A percentile compares a stretch with the other conserved stretches of the same genome.
phyloP scores from a whole-genome alignment of 2,888 invertebrate genomes.

The Hirudinaria manillensis region DNA sequence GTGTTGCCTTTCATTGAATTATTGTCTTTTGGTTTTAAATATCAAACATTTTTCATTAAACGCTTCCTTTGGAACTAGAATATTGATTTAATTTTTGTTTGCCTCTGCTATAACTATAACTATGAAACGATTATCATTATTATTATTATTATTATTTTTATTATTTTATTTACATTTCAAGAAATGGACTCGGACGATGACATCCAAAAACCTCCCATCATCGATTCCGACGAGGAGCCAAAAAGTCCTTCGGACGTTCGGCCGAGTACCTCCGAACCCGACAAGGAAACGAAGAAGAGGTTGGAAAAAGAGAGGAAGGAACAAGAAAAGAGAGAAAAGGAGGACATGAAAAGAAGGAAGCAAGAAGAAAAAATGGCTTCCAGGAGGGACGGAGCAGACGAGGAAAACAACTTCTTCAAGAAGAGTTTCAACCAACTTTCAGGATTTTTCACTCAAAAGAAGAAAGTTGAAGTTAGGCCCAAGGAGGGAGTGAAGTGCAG shows the following conservation, averaged over 20 bases:
- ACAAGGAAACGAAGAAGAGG: constrained; percentile 34
- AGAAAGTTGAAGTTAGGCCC: constrained; percentile 15
- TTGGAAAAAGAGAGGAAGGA: constrained; percentile 34
- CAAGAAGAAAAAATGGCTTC: neutral
- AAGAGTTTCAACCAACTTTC: constrained; percentile 18
- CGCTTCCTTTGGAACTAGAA: too few relatives aligned
- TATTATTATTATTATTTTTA: too few relatives aligned
- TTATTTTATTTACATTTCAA: too few relatives aligned
- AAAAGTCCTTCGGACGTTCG: neutral
- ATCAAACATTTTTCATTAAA: too few relatives aligned
- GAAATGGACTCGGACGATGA: constrained; percentile 22
- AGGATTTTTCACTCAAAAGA: neutral
- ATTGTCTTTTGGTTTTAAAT: too few relatives aligned
- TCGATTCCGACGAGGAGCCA: constrained; percentile 1
- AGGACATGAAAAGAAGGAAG: neutral
- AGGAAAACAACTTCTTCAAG: neutral
- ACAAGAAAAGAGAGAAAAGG: constrained; percentile 28
- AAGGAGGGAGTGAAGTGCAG: constrained; percentile 56
- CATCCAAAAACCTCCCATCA: constrained; percentile 18
- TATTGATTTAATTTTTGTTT: too few relatives aligned
- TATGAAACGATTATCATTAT: too few relatives aligned
- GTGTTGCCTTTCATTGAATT: too few relatives aligned
- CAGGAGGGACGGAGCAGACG: neutral
- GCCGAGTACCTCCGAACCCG: neutral
- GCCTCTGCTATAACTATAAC: too few relatives aligned